Percentiles rank a stretch among this genome's conserved stretches.
Evolutionary conservation across 2,113 vertebrate species (phyloP).

Genomic region (Sylvicapra grimmia): DNA sequence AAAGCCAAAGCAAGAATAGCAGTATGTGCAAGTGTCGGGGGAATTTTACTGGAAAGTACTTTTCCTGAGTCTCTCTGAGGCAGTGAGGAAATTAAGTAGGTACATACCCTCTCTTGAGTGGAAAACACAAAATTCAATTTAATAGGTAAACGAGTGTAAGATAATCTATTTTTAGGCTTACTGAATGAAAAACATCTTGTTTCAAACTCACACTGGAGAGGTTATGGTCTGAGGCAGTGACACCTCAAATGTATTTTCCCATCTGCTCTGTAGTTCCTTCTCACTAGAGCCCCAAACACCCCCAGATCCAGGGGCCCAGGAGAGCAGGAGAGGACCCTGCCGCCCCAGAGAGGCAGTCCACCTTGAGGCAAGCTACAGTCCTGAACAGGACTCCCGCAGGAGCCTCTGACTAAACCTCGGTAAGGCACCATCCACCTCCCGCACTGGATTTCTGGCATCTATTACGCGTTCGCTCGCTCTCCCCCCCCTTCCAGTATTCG

Average conservation of each 20-base stretch:
- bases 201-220: neutral
- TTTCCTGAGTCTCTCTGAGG: neutral
- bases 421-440: neutral
- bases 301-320: neutral
- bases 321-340: neutral
- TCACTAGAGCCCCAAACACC: neutral
- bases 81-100: neutral
- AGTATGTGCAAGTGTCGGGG: neutral
- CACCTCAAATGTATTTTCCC: neutral
- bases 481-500: neutral
- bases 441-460: neutral
- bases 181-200: neutral
- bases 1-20: constrained; percentile 4
- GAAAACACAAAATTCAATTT: constrained; percentile 10
- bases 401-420: neutral
- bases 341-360: neutral
- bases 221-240: neutral
- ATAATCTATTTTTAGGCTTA: neutral
- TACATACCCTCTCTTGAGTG: neutral
- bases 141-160: neutral
- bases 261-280: neutral
- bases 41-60: neutral
- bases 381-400: neutral
- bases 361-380: neutral
- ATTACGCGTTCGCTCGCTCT: neutral